Percentiles rank a stretch among this genome's conserved stretches.
Evolutionary conservation across 2,797 vertebrate genomes (phyloP).

Genomic region (Danio choprae): DNA sequence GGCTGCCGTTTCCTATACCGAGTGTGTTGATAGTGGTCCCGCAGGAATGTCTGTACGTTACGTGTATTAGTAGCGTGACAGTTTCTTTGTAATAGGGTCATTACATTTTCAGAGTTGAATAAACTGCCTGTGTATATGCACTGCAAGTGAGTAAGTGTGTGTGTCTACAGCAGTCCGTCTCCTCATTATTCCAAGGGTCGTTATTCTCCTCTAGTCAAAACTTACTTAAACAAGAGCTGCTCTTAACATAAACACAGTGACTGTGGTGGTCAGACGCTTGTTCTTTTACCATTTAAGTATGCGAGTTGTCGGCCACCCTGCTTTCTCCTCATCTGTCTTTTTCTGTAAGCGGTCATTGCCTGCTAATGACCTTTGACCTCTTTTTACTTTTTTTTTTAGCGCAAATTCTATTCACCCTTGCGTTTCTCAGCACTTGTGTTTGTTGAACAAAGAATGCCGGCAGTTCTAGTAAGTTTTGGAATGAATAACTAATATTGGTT

Average conservation of each 20-base stretch:
- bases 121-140: neutral
- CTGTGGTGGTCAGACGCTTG: constrained; percentile 15
- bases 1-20: constrained; percentile 13
- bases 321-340: constrained; percentile 30
- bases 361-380: constrained; percentile 29
- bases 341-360: constrained; percentile 7
- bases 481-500: constrained; percentile 21
- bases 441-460: constrained; percentile 13
- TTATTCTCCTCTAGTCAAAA: constrained; percentile 27
- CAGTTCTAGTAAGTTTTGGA: neutral
- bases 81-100: constrained; percentile 38
- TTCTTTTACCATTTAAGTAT: constrained; percentile 35
- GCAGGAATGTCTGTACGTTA: constrained; percentile 33
- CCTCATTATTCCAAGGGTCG: neutral
- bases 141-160: neutral
- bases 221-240: constrained; percentile 42
- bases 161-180: neutral
- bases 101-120: constrained; percentile 16
- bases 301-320: constrained; percentile 14
- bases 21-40: constrained; percentile 30
- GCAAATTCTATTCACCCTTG: neutral
- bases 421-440: neutral
- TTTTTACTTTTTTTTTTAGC: neutral
- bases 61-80: neutral
- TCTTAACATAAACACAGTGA: constrained; percentile 42